These are phyloP conservation scores for Macrotrachela quadricornifera DNA, from an alignment of 1,140 invertebrate genomes.

Conservation along the genomic window DNA sequence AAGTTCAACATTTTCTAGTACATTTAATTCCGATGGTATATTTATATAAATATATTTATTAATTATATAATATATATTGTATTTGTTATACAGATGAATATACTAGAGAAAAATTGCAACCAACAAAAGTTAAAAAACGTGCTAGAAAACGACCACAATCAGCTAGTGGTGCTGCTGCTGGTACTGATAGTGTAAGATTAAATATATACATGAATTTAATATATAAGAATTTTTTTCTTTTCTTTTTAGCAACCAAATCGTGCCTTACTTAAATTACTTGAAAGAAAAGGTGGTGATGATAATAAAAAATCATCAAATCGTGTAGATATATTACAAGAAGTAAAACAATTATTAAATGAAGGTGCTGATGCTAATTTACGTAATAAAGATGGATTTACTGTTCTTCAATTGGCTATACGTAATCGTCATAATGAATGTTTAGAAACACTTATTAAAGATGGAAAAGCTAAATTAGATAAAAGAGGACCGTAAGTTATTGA, in stretches of 20 bases:
- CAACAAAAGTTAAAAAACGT: too few species aligned
- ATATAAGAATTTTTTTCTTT: background rate
- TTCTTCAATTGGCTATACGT: constrained; percentile 21
- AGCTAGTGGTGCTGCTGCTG: constrained; percentile 19
- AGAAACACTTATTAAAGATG: constrained; percentile 18
- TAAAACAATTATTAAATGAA: constrained; percentile 25
- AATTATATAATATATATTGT: too few species aligned
- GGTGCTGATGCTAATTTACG: constrained; percentile 24
- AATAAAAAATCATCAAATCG: background rate
- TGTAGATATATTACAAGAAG: constrained; percentile 16
- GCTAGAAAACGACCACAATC: constrained; percentile 6
- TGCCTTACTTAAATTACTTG: background rate
- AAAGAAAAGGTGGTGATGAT: background rate
- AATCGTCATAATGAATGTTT: constrained; percentile 23
- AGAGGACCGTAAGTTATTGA: too few species aligned
- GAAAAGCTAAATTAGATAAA: background rate
- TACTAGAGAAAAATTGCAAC: too few species aligned
- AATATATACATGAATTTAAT: constrained; percentile 11
- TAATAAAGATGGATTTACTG: constrained; percentile 23
- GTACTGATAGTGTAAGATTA: constrained; percentile 13
- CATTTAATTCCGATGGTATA: background rate
- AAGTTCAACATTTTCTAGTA: background rate
- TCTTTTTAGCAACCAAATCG: background rate
- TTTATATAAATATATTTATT: too few species aligned
- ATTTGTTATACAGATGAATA: too few species aligned